These are phyloP conservation scores for Pseudomyrmex sp. DNA, from an alignment of 1,140 invertebrate species.

Conservation along the genomic window DNA sequence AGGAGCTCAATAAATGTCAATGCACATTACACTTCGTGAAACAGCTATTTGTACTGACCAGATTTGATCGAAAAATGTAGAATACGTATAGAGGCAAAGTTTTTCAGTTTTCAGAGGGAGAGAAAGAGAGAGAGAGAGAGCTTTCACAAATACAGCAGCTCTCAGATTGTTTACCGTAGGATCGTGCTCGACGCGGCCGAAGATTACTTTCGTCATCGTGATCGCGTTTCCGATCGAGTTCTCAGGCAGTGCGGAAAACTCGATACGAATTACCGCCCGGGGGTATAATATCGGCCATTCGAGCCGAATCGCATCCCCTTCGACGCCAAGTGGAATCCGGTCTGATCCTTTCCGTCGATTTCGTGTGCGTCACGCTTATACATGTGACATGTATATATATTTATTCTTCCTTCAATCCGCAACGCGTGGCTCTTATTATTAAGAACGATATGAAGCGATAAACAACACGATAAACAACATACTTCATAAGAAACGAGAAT, in stretches of 20 bases:
- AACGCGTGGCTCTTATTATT: constrained; percentile 14
- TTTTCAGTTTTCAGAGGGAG: too few species aligned
- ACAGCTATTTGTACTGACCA: background rate
- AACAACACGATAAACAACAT: background rate
- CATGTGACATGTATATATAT: background rate
- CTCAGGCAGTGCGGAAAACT: constrained; percentile 68
- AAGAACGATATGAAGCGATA: constrained; percentile 2
- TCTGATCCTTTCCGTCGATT: constrained; percentile 52
- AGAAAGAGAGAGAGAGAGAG: too few species aligned
- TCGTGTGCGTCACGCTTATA: background rate
- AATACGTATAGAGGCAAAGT: constrained; percentile 1
- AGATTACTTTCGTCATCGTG: constrained; percentile 73
- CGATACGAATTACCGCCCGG: constrained; percentile 74
- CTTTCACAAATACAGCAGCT: constrained; percentile 28
- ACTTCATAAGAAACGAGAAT: background rate
- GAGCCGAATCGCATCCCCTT: constrained; percentile 54
- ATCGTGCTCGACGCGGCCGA: constrained; percentile 64
- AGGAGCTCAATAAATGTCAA: too few species aligned
- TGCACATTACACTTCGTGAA: too few species aligned
- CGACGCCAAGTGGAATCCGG: constrained; percentile 44
- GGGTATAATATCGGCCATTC: constrained; percentile 73
- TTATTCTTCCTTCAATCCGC: constrained; percentile 3
- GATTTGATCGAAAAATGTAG: background rate
- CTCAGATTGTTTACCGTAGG: constrained; percentile 46
- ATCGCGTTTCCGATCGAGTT: constrained; percentile 74